phyloP scores from a whole-genome alignment of 2,113 vertebrate species.

The Dasyurus viverrinus region DNA sequence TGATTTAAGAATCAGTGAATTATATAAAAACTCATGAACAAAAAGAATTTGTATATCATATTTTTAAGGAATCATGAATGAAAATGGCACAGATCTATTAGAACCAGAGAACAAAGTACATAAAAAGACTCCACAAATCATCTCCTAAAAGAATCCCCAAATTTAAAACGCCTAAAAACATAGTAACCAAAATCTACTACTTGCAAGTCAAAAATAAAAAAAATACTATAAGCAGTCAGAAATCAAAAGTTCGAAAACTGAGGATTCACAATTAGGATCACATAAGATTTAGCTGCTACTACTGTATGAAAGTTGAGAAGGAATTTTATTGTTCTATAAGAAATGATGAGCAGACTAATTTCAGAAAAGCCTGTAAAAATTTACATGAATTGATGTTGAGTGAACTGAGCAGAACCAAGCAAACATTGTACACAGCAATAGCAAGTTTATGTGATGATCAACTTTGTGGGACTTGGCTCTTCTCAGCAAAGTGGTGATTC shows the following conservation, averaged over 20 bases:
- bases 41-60: not conserved
- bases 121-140: not conserved
- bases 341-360: no score
- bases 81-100: not conserved
- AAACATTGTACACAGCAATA: no score
- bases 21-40: not conserved
- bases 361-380: no score
- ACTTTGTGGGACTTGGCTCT: no score
- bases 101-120: not conserved
- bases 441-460: no score
- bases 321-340: no score
- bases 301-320: not conserved
- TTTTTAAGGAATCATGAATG: not conserved
- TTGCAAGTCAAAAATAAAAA: not conserved
- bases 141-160: not conserved
- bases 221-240: not conserved
- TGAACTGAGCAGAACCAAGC: no score
- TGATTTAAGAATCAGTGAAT: not conserved
- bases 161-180: not conserved
- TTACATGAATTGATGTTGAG: no score
- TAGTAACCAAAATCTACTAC: not conserved
- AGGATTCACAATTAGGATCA: not conserved
- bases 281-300: not conserved
- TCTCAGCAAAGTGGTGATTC: no score
- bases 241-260: not conserved